A percentile compares a stretch with the other conserved stretches of the same genome.
Conservation (phyloP, 2,888 invertebrate species). For the Erannis defoliaria region DNA sequence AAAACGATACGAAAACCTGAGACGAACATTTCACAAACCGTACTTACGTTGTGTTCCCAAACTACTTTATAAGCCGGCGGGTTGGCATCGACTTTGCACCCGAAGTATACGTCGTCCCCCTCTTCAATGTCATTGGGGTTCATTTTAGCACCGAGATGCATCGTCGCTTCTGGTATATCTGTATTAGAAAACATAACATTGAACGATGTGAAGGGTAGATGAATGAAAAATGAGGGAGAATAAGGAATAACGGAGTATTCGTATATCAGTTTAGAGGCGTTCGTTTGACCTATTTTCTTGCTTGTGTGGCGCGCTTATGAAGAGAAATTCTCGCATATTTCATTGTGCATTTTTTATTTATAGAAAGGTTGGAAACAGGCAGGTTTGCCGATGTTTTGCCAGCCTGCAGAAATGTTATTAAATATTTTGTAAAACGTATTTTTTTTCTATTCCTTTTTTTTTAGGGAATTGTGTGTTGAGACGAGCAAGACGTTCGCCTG, state of each 20-base stretch:
- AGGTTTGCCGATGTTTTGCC: too few species aligned
- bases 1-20: background rate
- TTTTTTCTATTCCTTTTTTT: too few species aligned
- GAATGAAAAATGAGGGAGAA: conserved; percentile 32
- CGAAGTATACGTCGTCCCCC: conserved; percentile 83
- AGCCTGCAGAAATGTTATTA: too few species aligned
- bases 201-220: conserved; percentile 20
- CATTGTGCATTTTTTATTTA: background rate
- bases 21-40: background rate
- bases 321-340: conserved; percentile 13
- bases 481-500: too few species aligned
- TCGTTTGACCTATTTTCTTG: conserved; percentile 28
- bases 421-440: too few species aligned
- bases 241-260: conserved; percentile 28
- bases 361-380: too few species aligned
- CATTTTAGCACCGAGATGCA: conserved; percentile 79
- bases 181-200: conserved; percentile 39
- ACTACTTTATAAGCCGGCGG: conserved; percentile 83
- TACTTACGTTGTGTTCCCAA: conserved; percentile 84
- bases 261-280: conserved; percentile 23
- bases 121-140: conserved; percentile 85
- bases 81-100: conserved; percentile 80
- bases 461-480: too few species aligned
- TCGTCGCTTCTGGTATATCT: conserved; percentile 78
- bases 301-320: conserved; percentile 12